Conservation (phyloP, 2,888 invertebrate genomes). For the Sthenelais limicola region DNA sequence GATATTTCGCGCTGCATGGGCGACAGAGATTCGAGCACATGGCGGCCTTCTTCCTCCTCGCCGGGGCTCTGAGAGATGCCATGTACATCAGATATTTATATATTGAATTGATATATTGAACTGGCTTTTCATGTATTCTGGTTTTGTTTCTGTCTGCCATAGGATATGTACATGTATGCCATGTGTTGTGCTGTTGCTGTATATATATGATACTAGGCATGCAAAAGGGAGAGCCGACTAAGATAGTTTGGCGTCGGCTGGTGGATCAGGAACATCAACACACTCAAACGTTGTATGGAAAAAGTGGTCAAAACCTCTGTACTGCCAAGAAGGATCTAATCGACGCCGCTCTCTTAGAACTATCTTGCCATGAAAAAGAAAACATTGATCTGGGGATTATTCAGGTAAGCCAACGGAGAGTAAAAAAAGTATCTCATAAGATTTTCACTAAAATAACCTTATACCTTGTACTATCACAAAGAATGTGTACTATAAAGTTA, state of each 20-base stretch:
- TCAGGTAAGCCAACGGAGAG: too few species aligned
- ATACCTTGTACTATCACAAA: too few species aligned
- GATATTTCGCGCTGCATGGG: constrained; percentile 92
- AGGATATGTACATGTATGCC: too few species aligned
- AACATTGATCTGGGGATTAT: constrained; percentile 95
- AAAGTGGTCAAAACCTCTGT: constrained; percentile 92
- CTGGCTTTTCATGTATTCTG: too few species aligned
- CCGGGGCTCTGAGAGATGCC: constrained; percentile 94
- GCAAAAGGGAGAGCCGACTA: constrained; percentile 77
- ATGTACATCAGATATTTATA: constrained; percentile 91
- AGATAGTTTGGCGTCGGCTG: constrained; percentile 94
- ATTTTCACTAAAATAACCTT: too few species aligned
- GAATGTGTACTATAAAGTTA: too few species aligned
- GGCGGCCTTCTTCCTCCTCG: constrained; percentile 97
- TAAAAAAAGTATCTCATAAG: too few species aligned
- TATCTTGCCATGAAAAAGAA: constrained; percentile 99
- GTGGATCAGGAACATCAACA: constrained; percentile 92
- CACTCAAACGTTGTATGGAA: constrained; percentile 89
- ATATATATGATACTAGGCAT: constrained; percentile 83
- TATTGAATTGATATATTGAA: too few species aligned
- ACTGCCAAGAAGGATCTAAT: constrained; percentile 93
- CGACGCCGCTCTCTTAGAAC: constrained; percentile 96
- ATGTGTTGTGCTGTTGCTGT: constrained; percentile 75
- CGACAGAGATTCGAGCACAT: constrained; percentile 96
- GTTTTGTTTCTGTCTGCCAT: too few species aligned